phyloP scores from a whole-genome alignment of 2,888 invertebrate species.

The Pollenia angustigena region DNA sequence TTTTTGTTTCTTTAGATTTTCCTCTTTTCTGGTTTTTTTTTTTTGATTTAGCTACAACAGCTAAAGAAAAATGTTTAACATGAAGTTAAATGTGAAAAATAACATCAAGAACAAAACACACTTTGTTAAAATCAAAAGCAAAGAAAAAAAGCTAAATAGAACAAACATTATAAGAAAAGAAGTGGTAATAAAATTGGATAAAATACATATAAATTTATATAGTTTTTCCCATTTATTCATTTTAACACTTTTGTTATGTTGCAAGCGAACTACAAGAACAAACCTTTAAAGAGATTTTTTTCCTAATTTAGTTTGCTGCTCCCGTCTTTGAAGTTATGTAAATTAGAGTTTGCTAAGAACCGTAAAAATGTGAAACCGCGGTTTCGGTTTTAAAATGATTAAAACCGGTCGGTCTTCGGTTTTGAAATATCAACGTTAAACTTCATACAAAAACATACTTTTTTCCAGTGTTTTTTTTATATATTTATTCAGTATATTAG shows the following conservation, averaged over 20 bases:
- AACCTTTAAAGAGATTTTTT: background rate
- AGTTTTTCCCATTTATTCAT: background rate
- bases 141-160: background rate
- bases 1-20: constrained; percentile 6
- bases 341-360: no score
- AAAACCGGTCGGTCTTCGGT: no score
- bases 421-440: no score
- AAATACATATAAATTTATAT: background rate
- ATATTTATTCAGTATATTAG: no score
- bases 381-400: no score
- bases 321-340: background rate
- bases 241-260: constrained; percentile 10
- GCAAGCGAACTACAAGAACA: background rate
- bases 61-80: constrained; percentile 8
- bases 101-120: background rate
- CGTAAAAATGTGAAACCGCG: no score
- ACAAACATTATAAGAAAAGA: background rate
- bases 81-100: background rate
- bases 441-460: no score
- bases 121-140: background rate
- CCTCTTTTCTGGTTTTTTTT: no score
- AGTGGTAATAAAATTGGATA: constrained; percentile 7
- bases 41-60: constrained; percentile 1
- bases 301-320: background rate
- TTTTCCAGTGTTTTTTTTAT: no score